Percentiles rank a stretch among this genome's conserved stretches.
Conservation (phyloP, 2,113 vertebrate species). For the Gopherus evgoodei region DNA sequence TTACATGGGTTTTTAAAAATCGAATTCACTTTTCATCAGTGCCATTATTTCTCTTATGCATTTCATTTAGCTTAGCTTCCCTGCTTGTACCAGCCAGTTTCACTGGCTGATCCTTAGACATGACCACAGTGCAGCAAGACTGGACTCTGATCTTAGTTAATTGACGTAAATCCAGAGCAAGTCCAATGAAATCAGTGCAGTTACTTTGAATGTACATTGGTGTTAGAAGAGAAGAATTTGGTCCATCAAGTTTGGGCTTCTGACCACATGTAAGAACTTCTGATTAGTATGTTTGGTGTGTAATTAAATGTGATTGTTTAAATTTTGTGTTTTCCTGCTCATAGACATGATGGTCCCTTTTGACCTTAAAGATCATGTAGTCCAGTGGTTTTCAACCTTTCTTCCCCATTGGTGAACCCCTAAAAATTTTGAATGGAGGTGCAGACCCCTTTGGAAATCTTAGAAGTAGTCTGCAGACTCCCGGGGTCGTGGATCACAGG, state of each 20-base stretch:
- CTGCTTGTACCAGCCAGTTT: background rate
- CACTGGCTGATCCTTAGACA: background rate
- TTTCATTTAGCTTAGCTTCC: background rate
- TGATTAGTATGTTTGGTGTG: slow-evolving; percentile 45
- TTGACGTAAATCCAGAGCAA: background rate
- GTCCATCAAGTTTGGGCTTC: background rate
- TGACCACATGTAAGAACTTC: background rate
- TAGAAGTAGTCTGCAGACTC: background rate
- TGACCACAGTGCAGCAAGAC: background rate
- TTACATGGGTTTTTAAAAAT: background rate
- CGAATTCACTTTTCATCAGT: background rate
- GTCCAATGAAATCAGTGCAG: background rate
- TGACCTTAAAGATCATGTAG: background rate
- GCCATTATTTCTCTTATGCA: background rate
- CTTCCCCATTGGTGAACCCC: background rate
- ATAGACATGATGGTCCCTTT: background rate
- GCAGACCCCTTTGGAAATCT: background rate
- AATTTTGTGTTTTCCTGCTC: slow-evolving; percentile 14
- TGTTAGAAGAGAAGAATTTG: background rate
- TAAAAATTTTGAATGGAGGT: background rate
- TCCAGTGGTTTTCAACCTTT: background rate
- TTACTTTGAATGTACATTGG: rapidly evolving
- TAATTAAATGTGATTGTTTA: slow-evolving; percentile 27
- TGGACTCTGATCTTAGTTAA: background rate
- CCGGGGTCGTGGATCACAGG: background rate